phyloP scores from a whole-genome alignment of 2,888 invertebrate genomes.

The Barypeithes pellucidus region DNA sequence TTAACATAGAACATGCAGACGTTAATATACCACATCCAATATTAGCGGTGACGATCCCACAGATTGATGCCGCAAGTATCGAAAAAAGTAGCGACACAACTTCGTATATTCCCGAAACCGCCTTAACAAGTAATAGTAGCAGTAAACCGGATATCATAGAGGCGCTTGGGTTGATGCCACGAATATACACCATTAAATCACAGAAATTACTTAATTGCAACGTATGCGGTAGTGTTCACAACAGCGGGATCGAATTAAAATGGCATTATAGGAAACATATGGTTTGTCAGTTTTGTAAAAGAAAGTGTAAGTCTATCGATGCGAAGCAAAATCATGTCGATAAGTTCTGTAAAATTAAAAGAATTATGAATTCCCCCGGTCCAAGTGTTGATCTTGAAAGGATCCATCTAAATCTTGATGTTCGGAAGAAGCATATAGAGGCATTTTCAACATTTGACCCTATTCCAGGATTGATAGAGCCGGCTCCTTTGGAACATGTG shows the following conservation, averaged over 20 bases:
- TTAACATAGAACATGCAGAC: neutral
- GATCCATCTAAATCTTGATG: slow-evolving; percentile 52
- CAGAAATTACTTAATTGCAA: slow-evolving; percentile 54
- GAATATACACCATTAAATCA: slow-evolving; percentile 8
- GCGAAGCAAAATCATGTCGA: slow-evolving; percentile 56
- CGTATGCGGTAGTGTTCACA: slow-evolving; percentile 57
- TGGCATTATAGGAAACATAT: slow-evolving; percentile 57
- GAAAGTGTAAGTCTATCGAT: slow-evolving; percentile 55
- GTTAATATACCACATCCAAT: neutral
- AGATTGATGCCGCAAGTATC: neutral
- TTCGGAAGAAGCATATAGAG: slow-evolving; percentile 49
- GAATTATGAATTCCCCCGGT: slow-evolving; percentile 48
- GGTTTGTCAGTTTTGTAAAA: slow-evolving; percentile 60
- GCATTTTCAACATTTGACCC: slow-evolving; percentile 48
- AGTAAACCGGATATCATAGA: slow-evolving; percentile 46
- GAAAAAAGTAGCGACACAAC: neutral
- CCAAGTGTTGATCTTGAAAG: slow-evolving; percentile 52
- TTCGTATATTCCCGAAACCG: neutral
- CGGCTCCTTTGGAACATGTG: neutral
- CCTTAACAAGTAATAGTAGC: neutral
- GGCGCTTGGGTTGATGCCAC: slow-evolving; percentile 49
- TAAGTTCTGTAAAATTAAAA: slow-evolving; percentile 54
- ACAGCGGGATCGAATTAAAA: slow-evolving; percentile 53
- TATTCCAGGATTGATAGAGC: neutral
- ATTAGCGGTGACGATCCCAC: neutral